These are phyloP conservation scores for Mythimna loreyi DNA, from an alignment of 2,888 invertebrate species.

Conservation along the genomic window DNA sequence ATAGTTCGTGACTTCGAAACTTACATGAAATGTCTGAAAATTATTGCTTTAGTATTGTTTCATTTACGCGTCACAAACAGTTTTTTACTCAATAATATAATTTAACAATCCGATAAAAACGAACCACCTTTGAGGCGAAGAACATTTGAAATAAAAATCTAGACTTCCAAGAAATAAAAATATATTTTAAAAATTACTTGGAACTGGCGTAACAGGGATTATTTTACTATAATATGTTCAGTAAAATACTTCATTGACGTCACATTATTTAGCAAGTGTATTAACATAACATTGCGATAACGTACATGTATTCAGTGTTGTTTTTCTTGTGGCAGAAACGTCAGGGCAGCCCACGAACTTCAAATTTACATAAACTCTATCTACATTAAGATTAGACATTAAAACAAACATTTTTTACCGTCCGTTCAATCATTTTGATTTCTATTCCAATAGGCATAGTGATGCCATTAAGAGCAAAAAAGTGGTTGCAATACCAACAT, in stretches of 20 bases:
- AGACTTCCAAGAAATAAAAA: conserved; percentile 55
- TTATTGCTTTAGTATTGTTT: conserved; percentile 44
- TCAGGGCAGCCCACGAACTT: no score
- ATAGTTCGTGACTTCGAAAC: conserved; percentile 12
- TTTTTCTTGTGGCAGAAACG: neutral
- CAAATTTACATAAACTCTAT: no score
- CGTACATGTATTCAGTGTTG: conserved; percentile 24
- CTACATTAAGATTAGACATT: no score
- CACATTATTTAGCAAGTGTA: conserved; percentile 36
- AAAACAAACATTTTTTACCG: no score
- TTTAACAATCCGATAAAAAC: conserved; percentile 58
- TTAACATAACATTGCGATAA: conserved; percentile 45
- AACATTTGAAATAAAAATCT: conserved; percentile 57
- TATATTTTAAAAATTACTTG: conserved; percentile 57
- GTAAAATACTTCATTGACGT: conserved; percentile 40
- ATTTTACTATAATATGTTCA: conserved; percentile 38
- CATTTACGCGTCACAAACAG: conserved; percentile 20
- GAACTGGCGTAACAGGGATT: conserved; percentile 46
- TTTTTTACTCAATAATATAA: conserved; percentile 25
- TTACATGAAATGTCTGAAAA: conserved; percentile 22
- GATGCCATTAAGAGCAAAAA: no score
- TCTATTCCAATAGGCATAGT: no score
- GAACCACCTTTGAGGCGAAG: conserved; percentile 39
- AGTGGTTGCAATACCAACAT: no score
- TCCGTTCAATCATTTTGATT: no score